Evolutionary conservation across 2,113 vertebrate species (phyloP).

Genomic region (Brienomyrus longianalis): DNA sequence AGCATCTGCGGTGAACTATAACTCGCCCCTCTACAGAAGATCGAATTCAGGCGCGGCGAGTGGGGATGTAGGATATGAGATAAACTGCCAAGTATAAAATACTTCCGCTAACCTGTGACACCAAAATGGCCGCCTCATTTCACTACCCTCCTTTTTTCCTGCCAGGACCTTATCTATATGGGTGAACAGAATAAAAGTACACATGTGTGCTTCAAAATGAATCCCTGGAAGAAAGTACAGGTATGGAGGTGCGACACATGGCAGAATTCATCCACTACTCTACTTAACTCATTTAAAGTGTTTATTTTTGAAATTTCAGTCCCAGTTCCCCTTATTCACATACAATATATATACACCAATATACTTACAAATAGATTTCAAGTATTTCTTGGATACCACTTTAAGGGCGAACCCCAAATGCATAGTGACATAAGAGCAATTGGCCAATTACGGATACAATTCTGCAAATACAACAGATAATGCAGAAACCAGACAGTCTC

Average conservation of each 20-base stretch:
- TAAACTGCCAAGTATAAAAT: constrained; percentile 13
- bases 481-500: not conserved
- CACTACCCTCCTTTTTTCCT: not conserved
- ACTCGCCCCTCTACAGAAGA: constrained; percentile 13
- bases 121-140: constrained; percentile 6
- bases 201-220: not conserved
- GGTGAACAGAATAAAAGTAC: not conserved
- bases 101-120: constrained; percentile 11
- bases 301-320: not conserved
- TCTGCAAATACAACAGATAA: constrained; percentile 24
- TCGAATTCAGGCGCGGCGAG: not conserved
- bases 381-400: not conserved
- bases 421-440: constrained; percentile 25
- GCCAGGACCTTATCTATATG: not conserved
- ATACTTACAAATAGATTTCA: not conserved
- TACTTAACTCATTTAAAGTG: not conserved
- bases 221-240: not conserved
- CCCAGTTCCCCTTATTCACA: not conserved
- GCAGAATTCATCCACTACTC: not conserved
- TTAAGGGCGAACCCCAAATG: constrained; percentile 23
- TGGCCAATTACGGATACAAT: constrained; percentile 38
- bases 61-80: not conserved
- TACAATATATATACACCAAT: not conserved
- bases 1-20: constrained; percentile 6
- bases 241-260: not conserved